phyloP scores from a whole-genome alignment of 2,113 vertebrate species.

The Ornithorhynchus anatinus region DNA sequence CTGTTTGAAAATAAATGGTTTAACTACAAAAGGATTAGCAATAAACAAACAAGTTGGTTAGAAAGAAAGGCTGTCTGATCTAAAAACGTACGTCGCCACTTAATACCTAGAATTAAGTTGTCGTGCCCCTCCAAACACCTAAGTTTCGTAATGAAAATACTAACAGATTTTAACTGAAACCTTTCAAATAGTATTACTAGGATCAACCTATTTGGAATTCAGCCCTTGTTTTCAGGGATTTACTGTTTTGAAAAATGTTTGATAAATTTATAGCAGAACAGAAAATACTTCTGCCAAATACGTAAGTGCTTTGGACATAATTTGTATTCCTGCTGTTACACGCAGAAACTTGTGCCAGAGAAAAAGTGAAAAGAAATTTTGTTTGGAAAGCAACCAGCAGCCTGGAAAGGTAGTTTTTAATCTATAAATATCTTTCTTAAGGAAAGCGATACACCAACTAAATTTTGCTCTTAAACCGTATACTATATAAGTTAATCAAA shows the following conservation, averaged over 20 bases:
- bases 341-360: conserved; percentile 41
- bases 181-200: conserved; percentile 20
- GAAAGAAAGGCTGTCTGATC: no score
- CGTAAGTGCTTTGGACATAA: conserved; percentile 40
- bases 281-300: conserved; percentile 43
- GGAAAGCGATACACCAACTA: conserved; percentile 29
- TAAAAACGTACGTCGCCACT: no score
- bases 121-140: conserved; percentile 32
- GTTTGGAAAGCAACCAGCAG: conserved; percentile 44
- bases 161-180: conserved; percentile 42
- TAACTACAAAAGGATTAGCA: no score
- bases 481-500: conserved; percentile 47
- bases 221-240: conserved; percentile 39
- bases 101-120: no score
- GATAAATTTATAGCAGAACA: conserved; percentile 55
- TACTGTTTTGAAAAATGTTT: conserved; percentile 52
- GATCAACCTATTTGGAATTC: conserved; percentile 41
- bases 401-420: conserved; percentile 51
- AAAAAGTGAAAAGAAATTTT: conserved; percentile 42
- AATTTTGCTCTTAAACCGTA: conserved; percentile 32
- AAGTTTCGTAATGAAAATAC: conserved; percentile 25
- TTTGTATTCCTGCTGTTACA: conserved; percentile 45
- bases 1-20: no score
- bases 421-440: conserved; percentile 44
- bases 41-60: no score